Base-by-base conservation (phyloP, 2,797 vertebrate genomes). In the Lerista edwardsae region DNA sequence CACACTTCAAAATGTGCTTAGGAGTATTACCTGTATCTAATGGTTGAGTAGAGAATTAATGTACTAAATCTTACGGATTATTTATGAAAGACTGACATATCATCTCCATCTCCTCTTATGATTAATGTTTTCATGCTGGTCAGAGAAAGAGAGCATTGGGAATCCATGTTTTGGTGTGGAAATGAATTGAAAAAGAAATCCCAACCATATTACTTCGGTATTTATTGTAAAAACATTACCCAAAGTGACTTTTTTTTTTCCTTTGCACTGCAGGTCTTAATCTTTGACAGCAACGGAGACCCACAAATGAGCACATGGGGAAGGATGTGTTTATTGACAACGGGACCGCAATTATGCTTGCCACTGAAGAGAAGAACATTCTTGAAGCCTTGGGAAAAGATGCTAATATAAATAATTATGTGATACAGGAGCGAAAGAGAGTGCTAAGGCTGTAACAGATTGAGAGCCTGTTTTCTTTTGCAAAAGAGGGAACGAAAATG, bases 41-140 rank as follows among this genome's bases (percentile, higher is more conserved):
- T 81, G 72, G 41, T 36, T 34, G 75, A 8, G 31, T 69, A 39
- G 91, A 83, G 82, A 89, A 86, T 86, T 34, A 76, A 83, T 82
- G 73, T 85, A 88, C 51, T 83, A 91, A 80, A 88, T 84, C 61
- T 74, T 83, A 69, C 34, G n/a, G n/a, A 78, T 73, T 59, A 76
- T 80, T 75, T 87, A 71, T 62, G 34, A 75, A 84, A 67, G 57
- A 27, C 31, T 23, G 65, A 57, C 47, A 73, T 72, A 76, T 34
- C 34, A 75, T 71, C 36, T 81, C 15, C 79, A 77, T 71, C 39
- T 61, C 44, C 62, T 81, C 57, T 73, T 64, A 85, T 86, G 80
- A 87, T 84, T 61, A 83, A 90, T 84, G 68, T 83, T 86, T 76
- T 74, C 27, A 44, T 86, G 78, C 86, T 44, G 31, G 62, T 3